phyloP scores from a whole-genome alignment of 1,140 invertebrate species.

The Xylocopa sonorina region DNA sequence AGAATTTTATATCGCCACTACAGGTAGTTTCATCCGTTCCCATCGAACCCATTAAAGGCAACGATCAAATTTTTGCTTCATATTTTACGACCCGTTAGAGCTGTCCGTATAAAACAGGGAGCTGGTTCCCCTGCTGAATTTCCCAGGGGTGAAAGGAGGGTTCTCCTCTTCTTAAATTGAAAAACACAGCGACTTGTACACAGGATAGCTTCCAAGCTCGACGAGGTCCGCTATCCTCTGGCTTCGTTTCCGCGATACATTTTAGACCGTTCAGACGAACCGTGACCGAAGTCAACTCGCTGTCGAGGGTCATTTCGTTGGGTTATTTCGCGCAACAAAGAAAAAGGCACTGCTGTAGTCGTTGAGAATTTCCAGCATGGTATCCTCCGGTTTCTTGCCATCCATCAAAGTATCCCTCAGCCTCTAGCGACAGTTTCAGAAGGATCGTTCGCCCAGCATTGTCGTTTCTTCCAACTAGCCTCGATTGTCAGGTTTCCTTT shows the following conservation, averaged over 20 bases:
- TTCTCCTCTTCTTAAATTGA: not conserved
- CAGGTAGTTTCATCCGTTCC: not conserved
- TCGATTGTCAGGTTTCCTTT: not conserved
- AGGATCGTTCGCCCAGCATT: not conserved
- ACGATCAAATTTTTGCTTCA: not conserved
- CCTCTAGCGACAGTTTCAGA: not conserved
- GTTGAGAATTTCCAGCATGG: too few relatives aligned
- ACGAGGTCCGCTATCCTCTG: too few relatives aligned
- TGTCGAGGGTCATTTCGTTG: too few relatives aligned
- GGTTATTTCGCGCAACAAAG: too few relatives aligned
- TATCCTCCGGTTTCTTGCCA: too few relatives aligned
- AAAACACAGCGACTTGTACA: constrained; percentile 2
- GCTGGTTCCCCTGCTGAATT: not conserved
- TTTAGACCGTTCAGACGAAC: too few relatives aligned
- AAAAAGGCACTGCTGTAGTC: too few relatives aligned
- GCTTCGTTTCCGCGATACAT: not conserved
- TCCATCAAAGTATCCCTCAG: not conserved
- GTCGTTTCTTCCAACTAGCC: not conserved
- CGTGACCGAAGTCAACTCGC: too few relatives aligned
- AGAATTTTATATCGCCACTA: not conserved
- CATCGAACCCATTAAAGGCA: not conserved
- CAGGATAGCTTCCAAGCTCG: not conserved
- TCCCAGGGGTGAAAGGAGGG: constrained; percentile 2
- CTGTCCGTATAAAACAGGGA: not conserved
- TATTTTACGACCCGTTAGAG: constrained; percentile 1